Evolutionary conservation across 2,113 vertebrate species (phyloP), one percentile per base, ranked within the genome.

Genomic region (Fulica atra): DNA sequence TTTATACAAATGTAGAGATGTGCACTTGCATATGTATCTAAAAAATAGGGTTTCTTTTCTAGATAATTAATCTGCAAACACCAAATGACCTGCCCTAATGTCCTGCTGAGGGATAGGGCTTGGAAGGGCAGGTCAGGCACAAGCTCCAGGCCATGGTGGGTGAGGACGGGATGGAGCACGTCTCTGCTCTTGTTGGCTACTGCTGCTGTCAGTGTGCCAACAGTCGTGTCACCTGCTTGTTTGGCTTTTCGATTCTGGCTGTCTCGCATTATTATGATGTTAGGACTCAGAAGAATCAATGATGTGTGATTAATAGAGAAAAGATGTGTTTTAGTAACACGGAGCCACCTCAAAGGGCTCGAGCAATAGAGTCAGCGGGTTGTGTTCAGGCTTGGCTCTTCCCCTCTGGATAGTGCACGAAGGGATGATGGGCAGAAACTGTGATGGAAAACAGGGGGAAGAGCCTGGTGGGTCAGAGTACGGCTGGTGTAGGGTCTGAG

Each of bases 401-500:
- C 87, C 11, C 3, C 3, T 28, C 0, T 2, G 79, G 28, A 10
- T 46, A 64, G 13, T 0, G 38, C 31, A 63, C 1, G 19, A 17
- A 12, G 50, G 42, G 9, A 66, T 20, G 35, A 63, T 3, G 21
- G 38, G 63, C 53, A 20, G 7, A 6, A 68, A 5, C 36, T 1
- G 0, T 1, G n/a, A 11, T 18, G 29, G 80, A 3, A 11, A 15
- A 2, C 8, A 7, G 64, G 15, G 36, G 10, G 59, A 29, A 17
- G 63, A 19, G 3, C 0, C 0, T 3, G 15, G 72, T 8, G 42
- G 73, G 31, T 4, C 0, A 10, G n/a, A 0, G 2, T 15, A 46
- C 0, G 17, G 60, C 72, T 40, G 57, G 5, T 35, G 70, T 29
- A 13, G 40, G 7, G 16, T 13, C 29, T 51, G 65, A 57, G 18